Conservation (phyloP, 2,797 vertebrate species). For the Fratercula arctica region DNA sequence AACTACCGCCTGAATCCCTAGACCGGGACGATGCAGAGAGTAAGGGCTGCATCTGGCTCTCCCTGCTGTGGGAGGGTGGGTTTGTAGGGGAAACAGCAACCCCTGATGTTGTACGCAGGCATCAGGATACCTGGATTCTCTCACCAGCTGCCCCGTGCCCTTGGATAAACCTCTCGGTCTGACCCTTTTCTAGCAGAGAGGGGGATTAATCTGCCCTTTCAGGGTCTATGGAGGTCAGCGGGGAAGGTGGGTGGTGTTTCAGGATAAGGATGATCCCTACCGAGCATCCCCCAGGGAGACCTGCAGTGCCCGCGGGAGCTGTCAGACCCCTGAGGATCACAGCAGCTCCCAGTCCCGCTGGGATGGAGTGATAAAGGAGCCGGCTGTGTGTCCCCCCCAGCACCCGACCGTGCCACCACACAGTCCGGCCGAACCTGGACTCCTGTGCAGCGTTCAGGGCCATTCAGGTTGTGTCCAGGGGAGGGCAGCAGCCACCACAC, state of each 20-base stretch:
- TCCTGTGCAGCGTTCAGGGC: background rate
- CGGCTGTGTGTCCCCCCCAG: background rate
- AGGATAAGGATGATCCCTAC: background rate
- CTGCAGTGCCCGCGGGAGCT: background rate
- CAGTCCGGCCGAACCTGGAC: fast-evolving
- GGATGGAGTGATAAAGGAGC: background rate
- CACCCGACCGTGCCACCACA: fast-evolving
- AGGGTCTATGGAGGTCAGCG: background rate
- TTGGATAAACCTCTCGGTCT: background rate
- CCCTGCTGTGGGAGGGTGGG: background rate
- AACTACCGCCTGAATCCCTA: slow-evolving; percentile 75
- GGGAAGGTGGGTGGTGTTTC: background rate
- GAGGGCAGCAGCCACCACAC: background rate
- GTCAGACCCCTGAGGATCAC: background rate
- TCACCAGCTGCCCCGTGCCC: background rate
- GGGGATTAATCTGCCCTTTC: background rate
- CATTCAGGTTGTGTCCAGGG: background rate
- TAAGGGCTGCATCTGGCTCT: slow-evolving; percentile 21
- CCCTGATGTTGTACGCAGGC: background rate
- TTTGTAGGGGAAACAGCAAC: background rate
- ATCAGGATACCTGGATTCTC: background rate
- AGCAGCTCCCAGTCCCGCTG: background rate
- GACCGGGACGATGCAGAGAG: slow-evolving; percentile 80
- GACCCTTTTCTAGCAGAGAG: background rate
- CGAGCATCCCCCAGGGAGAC: too few relatives aligned